Evolutionary conservation across 2,888 invertebrate species (phyloP), one percentile per base, ranked within the genome.

Genomic region (Bugulina stolonifera): DNA sequence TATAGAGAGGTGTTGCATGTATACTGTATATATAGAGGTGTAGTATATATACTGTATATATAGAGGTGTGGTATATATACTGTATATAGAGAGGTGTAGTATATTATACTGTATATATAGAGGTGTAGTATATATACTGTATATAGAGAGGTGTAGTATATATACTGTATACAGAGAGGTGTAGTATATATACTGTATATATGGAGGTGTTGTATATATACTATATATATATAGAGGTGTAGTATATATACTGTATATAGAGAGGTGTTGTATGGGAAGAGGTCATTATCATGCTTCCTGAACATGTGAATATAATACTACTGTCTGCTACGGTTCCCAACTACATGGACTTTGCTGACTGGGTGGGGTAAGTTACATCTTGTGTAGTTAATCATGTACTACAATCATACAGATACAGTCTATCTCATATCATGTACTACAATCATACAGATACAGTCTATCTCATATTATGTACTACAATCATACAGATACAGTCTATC

Each of bases 241-340:
- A 43, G 5, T 18, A 43, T 43, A 43, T 43, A 43, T 43, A 43
- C 18, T 43, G 18, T 18, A 43, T 43, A 29, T 82, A 92, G 90
- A 87, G 99, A 75, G 99, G 99, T 18, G 95, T 98, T 81, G 99
- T 99, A 0, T 99, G 99, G 99, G 99, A 99, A 85, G 98, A 99
- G 86, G 95, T 94, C 0, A 87, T 99, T 1, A 99, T 99, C 78
- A 88, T 99, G 82, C 85, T 99, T 72, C 98, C 99, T 0, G 89
- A 91, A 3, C 94, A 94, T 83, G 95, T 99, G 5, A 93, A 91
- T 78, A 94, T 99, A 74, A 94, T 99, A 35, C 91, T 99, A 90
- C 86, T 99, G 58, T 96, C 95, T 81, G 99, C 99, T 0, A 99
- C 99, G 0, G 98, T 98, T 32, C 98, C 98, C 0, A 99, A 99